Conservation (phyloP, 92 coral and sea anemone species). For the Zoanthus sansibaricus region DNA sequence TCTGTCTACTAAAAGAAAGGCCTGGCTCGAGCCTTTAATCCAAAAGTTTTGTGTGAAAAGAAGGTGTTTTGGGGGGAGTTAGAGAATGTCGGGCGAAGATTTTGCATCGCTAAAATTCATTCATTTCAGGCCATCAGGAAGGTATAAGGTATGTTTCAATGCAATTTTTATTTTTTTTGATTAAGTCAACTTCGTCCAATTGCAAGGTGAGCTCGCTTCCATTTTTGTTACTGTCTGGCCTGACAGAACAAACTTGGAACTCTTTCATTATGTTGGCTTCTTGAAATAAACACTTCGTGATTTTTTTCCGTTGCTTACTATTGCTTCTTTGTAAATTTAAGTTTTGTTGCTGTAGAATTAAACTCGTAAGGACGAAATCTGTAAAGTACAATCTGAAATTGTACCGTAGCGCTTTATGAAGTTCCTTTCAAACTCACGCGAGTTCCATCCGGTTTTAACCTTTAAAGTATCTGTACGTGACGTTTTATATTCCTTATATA, state of each 20-base stretch:
- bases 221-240: not conserved
- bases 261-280: conserved; percentile 14
- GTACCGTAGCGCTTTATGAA: not conserved
- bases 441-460: not conserved
- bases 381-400: not conserved
- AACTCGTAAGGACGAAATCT: conserved; percentile 11
- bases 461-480: not conserved
- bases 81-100: conserved; percentile 65
- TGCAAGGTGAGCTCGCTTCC: not conserved
- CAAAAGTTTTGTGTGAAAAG: not conserved
- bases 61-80: conserved; percentile 3
- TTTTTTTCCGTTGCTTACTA: not conserved
- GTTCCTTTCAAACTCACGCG: conserved; percentile 2
- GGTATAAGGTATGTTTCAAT: not conserved
- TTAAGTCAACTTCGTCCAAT: not conserved
- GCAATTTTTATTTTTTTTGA: not conserved
- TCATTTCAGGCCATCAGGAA: conserved; percentile 26
- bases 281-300: not conserved
- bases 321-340: not conserved
- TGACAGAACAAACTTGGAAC: not conserved
- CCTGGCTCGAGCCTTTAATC: conserved; percentile 31
- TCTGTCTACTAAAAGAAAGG: not conserved
- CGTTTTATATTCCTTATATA: not conserved
- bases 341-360: conserved; percentile 21
- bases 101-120: conserved; percentile 73